Evolutionary conservation across 2,888 invertebrate genomes (phyloP).

Genomic region (Drosophila robusta): DNA sequence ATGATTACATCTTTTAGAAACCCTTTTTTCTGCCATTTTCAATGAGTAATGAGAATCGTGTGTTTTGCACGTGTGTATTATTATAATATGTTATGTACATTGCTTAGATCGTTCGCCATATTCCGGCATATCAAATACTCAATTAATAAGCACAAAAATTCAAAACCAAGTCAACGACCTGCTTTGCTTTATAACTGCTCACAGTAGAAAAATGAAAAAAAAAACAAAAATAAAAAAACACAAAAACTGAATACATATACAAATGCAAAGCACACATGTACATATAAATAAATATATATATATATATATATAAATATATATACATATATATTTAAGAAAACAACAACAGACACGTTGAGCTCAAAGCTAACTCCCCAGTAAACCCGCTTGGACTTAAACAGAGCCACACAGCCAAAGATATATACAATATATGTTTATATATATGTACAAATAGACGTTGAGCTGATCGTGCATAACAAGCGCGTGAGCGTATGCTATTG

Average conservation of each 20-base stretch:
- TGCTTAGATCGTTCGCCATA: conserved; percentile 48
- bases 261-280: conserved; percentile 51
- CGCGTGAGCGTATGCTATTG: conserved; percentile 68
- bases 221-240: conserved; percentile 35
- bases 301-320: conserved; percentile 6
- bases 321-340: conserved; percentile 31
- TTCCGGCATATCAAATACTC: conserved; percentile 82
- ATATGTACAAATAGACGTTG: conserved; percentile 46
- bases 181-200: conserved; percentile 79
- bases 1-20: too few species aligned
- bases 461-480: conserved; percentile 77
- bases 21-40: too few species aligned
- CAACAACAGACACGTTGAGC: conserved; percentile 51
- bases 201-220: conserved; percentile 29
- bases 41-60: conserved; percentile 18
- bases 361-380: conserved; percentile 26
- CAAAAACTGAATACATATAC: conserved; percentile 18
- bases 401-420: not conserved
- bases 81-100: conserved; percentile 17
- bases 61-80: conserved; percentile 52
- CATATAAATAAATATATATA: conserved; percentile 11
- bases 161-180: conserved; percentile 80
- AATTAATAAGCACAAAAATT: conserved; percentile 82
- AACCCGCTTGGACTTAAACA: conserved; percentile 9
- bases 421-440: not conserved